A percentile compares a stretch with the other conserved stretches of the same genome.
Conservation (phyloP, 2,888 invertebrate genomes). For the Agrotis ipsilon region DNA sequence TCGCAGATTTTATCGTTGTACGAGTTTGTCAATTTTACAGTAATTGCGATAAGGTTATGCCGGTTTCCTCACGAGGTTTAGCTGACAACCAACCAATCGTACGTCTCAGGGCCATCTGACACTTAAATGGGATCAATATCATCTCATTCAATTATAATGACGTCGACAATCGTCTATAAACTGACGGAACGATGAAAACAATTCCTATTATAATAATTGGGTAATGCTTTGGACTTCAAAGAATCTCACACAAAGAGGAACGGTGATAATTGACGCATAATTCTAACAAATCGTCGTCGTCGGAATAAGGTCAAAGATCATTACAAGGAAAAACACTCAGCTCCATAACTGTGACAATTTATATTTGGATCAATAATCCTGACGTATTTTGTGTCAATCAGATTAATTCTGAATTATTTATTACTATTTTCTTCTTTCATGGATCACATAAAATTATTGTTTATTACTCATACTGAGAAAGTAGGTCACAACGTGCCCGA, state of each 20-base stretch:
- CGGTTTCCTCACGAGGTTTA: too few species aligned
- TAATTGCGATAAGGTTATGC: too few species aligned
- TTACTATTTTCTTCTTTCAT: constrained; percentile 21
- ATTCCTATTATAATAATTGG: constrained; percentile 55
- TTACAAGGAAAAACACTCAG: constrained; percentile 58
- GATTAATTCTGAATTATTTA: constrained; percentile 43
- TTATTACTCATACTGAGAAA: too few species aligned
- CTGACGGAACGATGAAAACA: constrained; percentile 30
- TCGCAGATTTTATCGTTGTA: too few species aligned
- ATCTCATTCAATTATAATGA: constrained; percentile 32
- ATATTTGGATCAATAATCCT: constrained; percentile 42
- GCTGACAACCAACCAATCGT: too few species aligned
- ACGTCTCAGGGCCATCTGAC: neutral
- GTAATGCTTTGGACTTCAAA: constrained; percentile 54
- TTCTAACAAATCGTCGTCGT: constrained; percentile 48
- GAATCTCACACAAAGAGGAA: constrained; percentile 43
- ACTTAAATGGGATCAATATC: constrained; percentile 18
- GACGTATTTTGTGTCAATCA: constrained; percentile 41
- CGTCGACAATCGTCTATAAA: constrained; percentile 24
- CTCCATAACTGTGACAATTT: constrained; percentile 38
- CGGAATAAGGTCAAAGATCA: constrained; percentile 55
- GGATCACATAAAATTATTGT: constrained; percentile 24
- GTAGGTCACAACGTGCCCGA: too few species aligned
- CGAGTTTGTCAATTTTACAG: too few species aligned
- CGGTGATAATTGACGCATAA: constrained; percentile 58